These are phyloP conservation scores for Lasiurus cinereus DNA, from an alignment of 2,113 vertebrate genomes.

Conservation along the genomic window DNA sequence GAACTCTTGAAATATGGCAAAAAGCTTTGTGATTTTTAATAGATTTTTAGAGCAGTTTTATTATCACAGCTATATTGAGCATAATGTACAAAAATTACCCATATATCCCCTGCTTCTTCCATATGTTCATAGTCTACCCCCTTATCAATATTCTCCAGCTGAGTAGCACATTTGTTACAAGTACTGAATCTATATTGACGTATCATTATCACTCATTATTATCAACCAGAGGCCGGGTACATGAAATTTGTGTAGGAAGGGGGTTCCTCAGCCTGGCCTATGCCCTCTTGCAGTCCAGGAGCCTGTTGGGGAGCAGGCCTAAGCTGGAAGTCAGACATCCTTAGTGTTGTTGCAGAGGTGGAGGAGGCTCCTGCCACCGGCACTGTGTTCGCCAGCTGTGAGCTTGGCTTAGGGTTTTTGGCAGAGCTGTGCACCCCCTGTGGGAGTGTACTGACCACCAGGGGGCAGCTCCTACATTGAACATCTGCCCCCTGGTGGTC, in stretches of 20 bases:
- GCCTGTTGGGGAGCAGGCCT: no score
- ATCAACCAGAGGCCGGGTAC: not conserved
- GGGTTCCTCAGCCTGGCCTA: no score
- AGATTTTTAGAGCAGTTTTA: not conserved
- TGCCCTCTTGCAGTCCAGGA: no score
- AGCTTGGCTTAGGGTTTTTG: no score
- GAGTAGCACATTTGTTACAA: not conserved
- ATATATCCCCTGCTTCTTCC: not conserved
- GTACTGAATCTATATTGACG: not conserved
- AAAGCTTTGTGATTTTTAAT: constrained; percentile 5
- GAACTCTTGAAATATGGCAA: not conserved
- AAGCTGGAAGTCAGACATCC: no score
- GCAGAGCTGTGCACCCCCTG: no score
- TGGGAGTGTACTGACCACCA: no score
- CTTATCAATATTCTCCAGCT: not conserved
- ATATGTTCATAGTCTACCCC: not conserved
- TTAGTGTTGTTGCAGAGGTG: no score
- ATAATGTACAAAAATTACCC: not conserved
- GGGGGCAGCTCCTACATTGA: no score
- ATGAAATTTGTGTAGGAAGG: no score
- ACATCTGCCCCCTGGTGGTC: no score
- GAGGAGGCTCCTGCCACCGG: no score
- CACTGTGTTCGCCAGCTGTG: fast-evolving
- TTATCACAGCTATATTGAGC: not conserved
- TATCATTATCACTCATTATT: not conserved